Evolutionary conservation across 2,888 invertebrate species (phyloP), one percentile per base, ranked within the genome.

Genomic region (Leptinotarsa peninsularis): DNA sequence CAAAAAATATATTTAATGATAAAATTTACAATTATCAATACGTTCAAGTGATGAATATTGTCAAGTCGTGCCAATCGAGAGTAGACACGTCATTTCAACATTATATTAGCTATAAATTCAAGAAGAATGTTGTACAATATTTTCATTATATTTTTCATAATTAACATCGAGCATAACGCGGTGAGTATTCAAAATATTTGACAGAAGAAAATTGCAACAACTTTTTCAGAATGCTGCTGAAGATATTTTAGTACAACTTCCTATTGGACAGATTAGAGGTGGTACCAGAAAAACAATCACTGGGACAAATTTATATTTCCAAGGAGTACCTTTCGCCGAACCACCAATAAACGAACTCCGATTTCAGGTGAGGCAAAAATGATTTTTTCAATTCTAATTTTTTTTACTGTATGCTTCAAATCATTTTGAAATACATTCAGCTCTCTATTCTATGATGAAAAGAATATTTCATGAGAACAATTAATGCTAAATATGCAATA

Each of bases 311-410:
- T 79, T 81, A 56, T 78, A 77, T 15, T 84, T 83, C 68, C 77
- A 79, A 70, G 81, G 82, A 21, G 81, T 84, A 18, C 81, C 82
- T 54, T 84, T 78, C 75, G 84, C 82, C 4, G 74, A 83, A 73
- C 83, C 81, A 18, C 82, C 82, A n/a, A 49, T 80, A 15, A 77
- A 78, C 1, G 75, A 82, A 68, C 77, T 82, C 23, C 78, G 84
- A 74, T 81, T 84, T 50, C 79, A 82, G 74, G 83, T 83, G 50
- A 80, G 74, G 63, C 18, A 49, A 14, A 18, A 5, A 49, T 17
- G 15, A 23, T 14, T 17, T 27, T 3, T 4, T 18, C 4, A 1
- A 33, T 23, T n/a, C 54, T 33, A 1, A 33, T 33, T 4, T 58
- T 18, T 27, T 23, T 14, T n/a, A 4, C 15, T 21, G 21, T 49